Evolutionary conservation across 2,888 invertebrate species (phyloP).

Genomic region (Caenorhabditis drosophilae): DNA sequence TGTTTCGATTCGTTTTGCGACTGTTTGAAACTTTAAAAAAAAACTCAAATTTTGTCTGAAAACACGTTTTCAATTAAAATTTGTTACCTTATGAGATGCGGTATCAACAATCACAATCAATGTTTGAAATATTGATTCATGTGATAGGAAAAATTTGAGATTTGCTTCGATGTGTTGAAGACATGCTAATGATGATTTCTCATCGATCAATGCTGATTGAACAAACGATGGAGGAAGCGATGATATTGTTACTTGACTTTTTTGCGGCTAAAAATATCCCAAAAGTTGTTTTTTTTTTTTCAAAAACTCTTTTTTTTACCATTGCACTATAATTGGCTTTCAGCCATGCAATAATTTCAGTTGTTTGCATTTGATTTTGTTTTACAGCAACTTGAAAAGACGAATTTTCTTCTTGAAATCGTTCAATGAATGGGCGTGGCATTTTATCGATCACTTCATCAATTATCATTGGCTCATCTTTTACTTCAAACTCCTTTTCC

Average conservation of each 20-base stretch:
- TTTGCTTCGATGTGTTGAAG: slow-evolving; percentile 26
- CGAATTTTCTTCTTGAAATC: too few relatives aligned
- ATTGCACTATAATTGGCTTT: slow-evolving; percentile 8
- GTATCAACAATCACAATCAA: slow-evolving; percentile 23
- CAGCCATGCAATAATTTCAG: slow-evolving; percentile 15
- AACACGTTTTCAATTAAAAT: background rate
- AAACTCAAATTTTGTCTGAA: background rate
- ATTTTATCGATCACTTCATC: background rate
- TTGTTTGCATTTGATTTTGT: slow-evolving; percentile 7
- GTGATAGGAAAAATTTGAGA: slow-evolving; percentile 40
- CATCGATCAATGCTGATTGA: slow-evolving; percentile 14
- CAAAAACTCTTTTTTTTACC: too few relatives aligned
- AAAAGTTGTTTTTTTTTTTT: background rate
- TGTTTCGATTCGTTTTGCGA: slow-evolving; percentile 22
- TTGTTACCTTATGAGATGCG: slow-evolving; percentile 23
- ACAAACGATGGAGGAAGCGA: slow-evolving; percentile 18
- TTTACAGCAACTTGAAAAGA: too few relatives aligned
- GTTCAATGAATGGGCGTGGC: background rate
- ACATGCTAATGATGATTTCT: slow-evolving; percentile 13
- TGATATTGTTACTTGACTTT: slow-evolving; percentile 1
- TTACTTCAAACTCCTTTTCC: background rate
- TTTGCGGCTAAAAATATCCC: background rate
- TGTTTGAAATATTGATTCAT: slow-evolving; percentile 34
- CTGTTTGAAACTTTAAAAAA: slow-evolving; percentile 17
- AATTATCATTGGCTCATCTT: slow-evolving; percentile 12